Base-by-base conservation (phyloP, 2,113 vertebrate species). In the Thryonomys swinderianus region DNA sequence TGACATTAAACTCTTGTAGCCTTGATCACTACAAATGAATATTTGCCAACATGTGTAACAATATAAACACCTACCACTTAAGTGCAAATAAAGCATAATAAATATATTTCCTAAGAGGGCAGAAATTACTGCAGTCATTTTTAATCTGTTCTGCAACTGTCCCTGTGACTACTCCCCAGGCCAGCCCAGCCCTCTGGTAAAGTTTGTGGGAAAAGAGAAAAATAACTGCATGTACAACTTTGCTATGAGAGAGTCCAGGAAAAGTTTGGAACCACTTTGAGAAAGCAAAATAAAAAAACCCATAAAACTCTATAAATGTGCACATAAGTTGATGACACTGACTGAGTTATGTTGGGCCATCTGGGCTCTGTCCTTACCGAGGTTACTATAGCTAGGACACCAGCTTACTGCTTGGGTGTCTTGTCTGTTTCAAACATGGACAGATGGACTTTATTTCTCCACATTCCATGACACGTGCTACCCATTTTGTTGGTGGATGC, bases 201-300 rank as follows among this genome's bases (percentile, higher is more conserved):
- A 88, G 30, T 78, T 34, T 3, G 5, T 82, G 23, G 27, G 3
- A 48, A 34, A 83, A 85, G 12, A 23, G 14, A 23, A 82, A 45
- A 81, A 45, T 83, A 82, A 37, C 27, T 92, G 16, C 59, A 40
- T 42, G 1, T 40, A 30, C 57, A 17, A 42, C 37, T 59, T 83
- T n/a, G 18, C 23, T 73, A 45, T 53, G 55, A 55, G 11, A 71
- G 45, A 73, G 78, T 66, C 30, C 48, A 83, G 55, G 42, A 14
- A 37, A 91, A 64, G 37, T 78, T 82, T 88, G 48, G 7, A 93
- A 88, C n/a, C 81, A 45, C 66, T 82, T 64, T 51, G 37, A 85
- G 74, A 88, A 88, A 76, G 13, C 42, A 74, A 45, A 74, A 45
- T 30, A 42, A 23, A 32, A 48, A 45, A 27, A 25, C 12, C 4